Base-by-base conservation (phyloP, 2,888 invertebrate species). In the Gnatocerus cornutus region DNA sequence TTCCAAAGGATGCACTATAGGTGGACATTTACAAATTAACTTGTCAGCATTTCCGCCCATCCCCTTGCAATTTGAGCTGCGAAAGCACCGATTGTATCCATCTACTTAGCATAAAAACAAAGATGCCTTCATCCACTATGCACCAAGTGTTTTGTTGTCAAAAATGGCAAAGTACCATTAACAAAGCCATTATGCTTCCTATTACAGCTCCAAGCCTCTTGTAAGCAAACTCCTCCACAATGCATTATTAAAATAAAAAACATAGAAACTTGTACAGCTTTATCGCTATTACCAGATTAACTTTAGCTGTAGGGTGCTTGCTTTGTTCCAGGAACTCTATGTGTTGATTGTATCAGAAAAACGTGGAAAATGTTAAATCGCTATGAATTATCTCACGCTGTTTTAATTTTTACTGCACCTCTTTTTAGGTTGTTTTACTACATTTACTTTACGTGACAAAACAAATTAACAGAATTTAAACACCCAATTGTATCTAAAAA, bases 181-280 rank as follows among this genome's bases (percentile, higher is more conserved):
- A 50, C 48, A 50, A 61, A 48, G 50, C 50, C 61, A 61, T 61
- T 61, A 61, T 59, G 41, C 59, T 37, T 58, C 43, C 41, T 29
- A 41, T 58, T 43, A 58, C 58, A 43, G 30, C 29, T 41, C 43
- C 13, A 14, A 33, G 46, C 41, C 43, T 14, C 39, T 58, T 46
- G 46, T 46, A 59, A 45, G 30, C 39, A 30, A 61, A 61, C 61
- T 61, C 61, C 45, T 61, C 61, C 50, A 50, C 61, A 46, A 46
- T 46, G 39, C 48, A 48, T 48, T 61, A 50, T 48, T 48, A 48
- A 50, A 61, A 33, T 48, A 61, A 61, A 61, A 61, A 61, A 59
- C 29, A 16, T 27, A 10, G 21, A 41, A 55, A 55, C 55, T 55
- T 39, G 55, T 55, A 55, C 55, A 27, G 43, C 41, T 41, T 56